Evolutionary conservation across 2,888 invertebrate genomes (phyloP).

Genomic region (Lypha dubia): DNA sequence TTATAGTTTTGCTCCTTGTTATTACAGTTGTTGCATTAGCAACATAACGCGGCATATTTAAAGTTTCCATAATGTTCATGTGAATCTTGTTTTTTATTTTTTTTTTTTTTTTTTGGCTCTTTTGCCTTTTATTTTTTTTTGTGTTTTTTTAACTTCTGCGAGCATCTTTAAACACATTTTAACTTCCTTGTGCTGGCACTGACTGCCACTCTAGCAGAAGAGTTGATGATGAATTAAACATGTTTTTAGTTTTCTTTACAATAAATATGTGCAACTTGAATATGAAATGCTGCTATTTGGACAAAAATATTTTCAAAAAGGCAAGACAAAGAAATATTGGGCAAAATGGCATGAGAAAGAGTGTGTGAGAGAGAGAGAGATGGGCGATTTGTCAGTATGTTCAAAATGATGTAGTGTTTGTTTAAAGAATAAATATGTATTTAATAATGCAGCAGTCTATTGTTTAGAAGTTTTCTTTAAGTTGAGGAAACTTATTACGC

Average conservation of each 20-base stretch:
- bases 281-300: conserved; percentile 56
- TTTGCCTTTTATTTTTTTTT: not conserved
- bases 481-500: not conserved
- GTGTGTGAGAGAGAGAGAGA: too few species aligned
- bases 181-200: conserved; percentile 29
- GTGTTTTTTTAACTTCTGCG: conserved; percentile 30
- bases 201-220: conserved; percentile 14
- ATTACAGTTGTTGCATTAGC: conserved; percentile 47
- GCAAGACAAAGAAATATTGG: not conserved
- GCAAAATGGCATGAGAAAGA: not conserved
- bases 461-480: conserved; percentile 41
- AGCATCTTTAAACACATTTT: conserved; percentile 40
- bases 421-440: conserved; percentile 47
- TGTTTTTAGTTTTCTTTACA: conserved; percentile 48
- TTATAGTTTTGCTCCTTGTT: conserved; percentile 35
- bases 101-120: conserved; percentile 8
- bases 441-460: conserved; percentile 45
- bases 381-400: too few species aligned
- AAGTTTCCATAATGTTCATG: conserved; percentile 61
- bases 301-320: conserved; percentile 34
- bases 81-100: conserved; percentile 4
- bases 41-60: conserved; percentile 70
- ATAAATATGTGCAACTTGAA: conserved; percentile 20
- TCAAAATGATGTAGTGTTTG: conserved; percentile 49
- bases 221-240: conserved; percentile 72